Evolutionary conservation across 2,113 vertebrate genomes (phyloP).

Genomic region (Proterorhinus semilunaris): DNA sequence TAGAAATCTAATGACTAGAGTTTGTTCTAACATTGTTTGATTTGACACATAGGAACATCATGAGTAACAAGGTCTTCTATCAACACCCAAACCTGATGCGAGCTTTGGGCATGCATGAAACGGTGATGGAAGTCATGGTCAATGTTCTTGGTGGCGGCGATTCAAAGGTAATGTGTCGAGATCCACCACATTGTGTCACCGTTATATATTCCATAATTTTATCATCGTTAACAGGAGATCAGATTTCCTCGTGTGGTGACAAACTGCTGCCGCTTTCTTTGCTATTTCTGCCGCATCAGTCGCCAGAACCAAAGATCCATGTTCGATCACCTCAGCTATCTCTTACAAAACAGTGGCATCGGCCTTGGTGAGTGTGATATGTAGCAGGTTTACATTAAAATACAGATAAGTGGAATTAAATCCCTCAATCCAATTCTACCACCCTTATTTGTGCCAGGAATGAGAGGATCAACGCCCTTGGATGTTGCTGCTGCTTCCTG

Average conservation of each 20-base stretch:
- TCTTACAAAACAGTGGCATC: constrained; percentile 91
- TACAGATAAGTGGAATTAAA: no score
- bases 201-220: background rate
- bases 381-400: background rate
- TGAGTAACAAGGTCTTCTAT: constrained; percentile 95
- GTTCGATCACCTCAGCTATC: constrained; percentile 93
- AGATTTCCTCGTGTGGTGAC: constrained; percentile 93
- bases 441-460: constrained; percentile 71
- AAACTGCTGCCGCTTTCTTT: constrained; percentile 94
- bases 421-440: no score
- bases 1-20: background rate
- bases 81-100: constrained; percentile 94
- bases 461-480: constrained; percentile 91
- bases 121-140: constrained; percentile 96
- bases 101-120: constrained; percentile 93
- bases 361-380: constrained; percentile 79
- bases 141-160: constrained; percentile 90
- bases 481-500: constrained; percentile 93
- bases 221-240: constrained; percentile 79
- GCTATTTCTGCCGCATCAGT: constrained; percentile 94
- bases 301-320: constrained; percentile 93
- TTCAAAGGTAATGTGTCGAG: constrained; percentile 80
- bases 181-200: background rate
- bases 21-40: background rate
- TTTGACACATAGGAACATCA: constrained; percentile 82